These are phyloP conservation scores for Crypturellus tataupa DNA, from an alignment of 2,797 vertebrate species.

Conservation along the genomic window DNA sequence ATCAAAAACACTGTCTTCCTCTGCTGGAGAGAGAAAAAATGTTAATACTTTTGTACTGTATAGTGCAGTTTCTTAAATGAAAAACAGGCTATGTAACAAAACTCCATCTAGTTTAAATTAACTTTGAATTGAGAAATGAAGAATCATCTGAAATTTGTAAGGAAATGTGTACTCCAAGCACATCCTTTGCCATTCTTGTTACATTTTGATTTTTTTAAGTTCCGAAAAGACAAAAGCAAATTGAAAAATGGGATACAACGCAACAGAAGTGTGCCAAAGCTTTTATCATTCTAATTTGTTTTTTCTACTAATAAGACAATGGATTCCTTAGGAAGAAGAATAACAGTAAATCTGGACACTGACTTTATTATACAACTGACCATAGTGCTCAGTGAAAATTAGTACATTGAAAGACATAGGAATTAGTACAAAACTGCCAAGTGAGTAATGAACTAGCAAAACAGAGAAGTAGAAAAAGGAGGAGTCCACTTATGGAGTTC, in stretches of 20 bases:
- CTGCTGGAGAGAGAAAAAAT: constrained; percentile 83
- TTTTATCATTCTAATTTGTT: not conserved
- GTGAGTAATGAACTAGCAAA: not conserved
- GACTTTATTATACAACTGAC: not conserved
- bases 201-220: constrained; percentile 54
- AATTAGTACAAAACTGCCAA: not conserved
- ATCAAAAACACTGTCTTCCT: constrained; percentile 99
- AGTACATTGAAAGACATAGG: not conserved
- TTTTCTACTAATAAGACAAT: not conserved
- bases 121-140: constrained; percentile 55
- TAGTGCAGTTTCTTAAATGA: constrained; percentile 39
- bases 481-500: not conserved
- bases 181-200: constrained; percentile 59
- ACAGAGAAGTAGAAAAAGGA: not conserved
- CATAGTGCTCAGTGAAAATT: not conserved
- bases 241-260: constrained; percentile 36
- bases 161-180: constrained; percentile 51
- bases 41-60: constrained; percentile 71
- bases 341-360: not conserved
- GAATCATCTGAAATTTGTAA: constrained; percentile 68
- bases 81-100: not conserved
- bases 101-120: not conserved
- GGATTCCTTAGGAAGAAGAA: not conserved
- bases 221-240: constrained; percentile 61
- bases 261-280: constrained; percentile 19